Conservation (phyloP, 2,797 vertebrate genomes). For the Sardinella longiceps region DNA sequence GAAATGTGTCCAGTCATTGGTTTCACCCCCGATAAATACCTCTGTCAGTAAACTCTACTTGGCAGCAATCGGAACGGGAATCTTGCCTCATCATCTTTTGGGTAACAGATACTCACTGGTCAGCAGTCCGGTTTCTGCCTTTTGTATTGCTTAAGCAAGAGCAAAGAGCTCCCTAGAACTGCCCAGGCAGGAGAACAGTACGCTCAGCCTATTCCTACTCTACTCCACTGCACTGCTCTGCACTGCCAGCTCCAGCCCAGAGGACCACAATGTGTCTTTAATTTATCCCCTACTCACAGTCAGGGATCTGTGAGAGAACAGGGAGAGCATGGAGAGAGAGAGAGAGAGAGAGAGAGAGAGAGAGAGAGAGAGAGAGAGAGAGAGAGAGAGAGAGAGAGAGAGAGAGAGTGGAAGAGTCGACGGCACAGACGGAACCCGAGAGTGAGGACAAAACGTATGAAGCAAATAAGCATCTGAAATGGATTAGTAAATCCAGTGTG, state of each 20-base stretch:
- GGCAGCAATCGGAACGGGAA: not conserved
- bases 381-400: too few relatives aligned
- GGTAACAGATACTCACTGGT: not conserved
- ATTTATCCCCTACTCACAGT: not conserved
- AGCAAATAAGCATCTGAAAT: not conserved
- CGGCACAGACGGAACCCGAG: not conserved
- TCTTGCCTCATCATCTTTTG: constrained; percentile 12
- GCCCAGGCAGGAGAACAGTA: not conserved
- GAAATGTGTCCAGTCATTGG: constrained; percentile 11
- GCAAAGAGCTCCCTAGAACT: not conserved
- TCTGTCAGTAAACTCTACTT: not conserved
- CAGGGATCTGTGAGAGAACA: constrained; percentile 2
- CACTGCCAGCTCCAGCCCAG: not conserved
- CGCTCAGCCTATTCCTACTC: not conserved
- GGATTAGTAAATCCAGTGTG: not conserved
- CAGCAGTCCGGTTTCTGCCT: constrained; percentile 1
- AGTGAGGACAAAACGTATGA: not conserved
- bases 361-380: too few relatives aligned
- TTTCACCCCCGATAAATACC: not conserved
- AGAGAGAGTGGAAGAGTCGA: too few relatives aligned
- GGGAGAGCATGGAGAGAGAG: not conserved
- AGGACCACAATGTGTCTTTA: constrained; percentile 14
- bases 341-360: too few relatives aligned
- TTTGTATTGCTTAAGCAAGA: not conserved
- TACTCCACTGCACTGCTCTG: too few relatives aligned